Evolutionary conservation across 64 coral and sea anemone species (phyloP), one percentile per base, ranked within the genome.

Genomic region (Exaiptasia diaphana): DNA sequence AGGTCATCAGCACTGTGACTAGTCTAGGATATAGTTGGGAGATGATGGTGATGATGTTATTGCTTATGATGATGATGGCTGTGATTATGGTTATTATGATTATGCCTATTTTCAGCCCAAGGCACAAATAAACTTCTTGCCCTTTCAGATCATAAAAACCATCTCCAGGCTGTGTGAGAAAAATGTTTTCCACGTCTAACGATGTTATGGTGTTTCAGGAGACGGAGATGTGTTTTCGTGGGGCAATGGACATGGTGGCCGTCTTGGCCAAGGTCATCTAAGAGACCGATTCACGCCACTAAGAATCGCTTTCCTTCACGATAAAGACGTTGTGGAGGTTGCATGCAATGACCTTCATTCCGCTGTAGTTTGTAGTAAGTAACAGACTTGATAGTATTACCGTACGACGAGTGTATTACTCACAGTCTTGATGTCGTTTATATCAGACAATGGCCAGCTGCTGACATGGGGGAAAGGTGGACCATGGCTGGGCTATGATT

Each of bases 261-360:
- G 86, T 20, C 90, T 99, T 59, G 95, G 95, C 3, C 95, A 93
- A 64, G 95, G 95, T 41, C 90, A 99, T 64, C 58, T 99, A 1
- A 67, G 95, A 46, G 90, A 99, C 50, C 77, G 90, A 50, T 92
- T 92, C 20, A 93, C 90, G 14, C 90, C 95, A 5, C 65, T 99
- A 31, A 81, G 86, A 81, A 65, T 99, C 9, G 84, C 84, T 62
- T 81, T 55, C 27, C 68, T 99, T 13, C 54, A 89, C 25, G 79
- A 79, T 37, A 79, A 78, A 44, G 76, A 74, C 38, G 74, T 99
- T 5, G 68, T 75, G 42, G 35, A 69, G 33, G 74, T 93, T 46
- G 57, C 95, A 26, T 99, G 95, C 30, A 86, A 93, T 21, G 89
- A 99, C 41, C 89, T 88, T 32, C 95, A 99, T 67, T 89, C 90